Percentiles rank a stretch among this genome's conserved stretches.
These are phyloP conservation scores for Thamnaconus septentrionalis DNA, from an alignment of 2,113 vertebrate genomes.

Conservation along the genomic window DNA sequence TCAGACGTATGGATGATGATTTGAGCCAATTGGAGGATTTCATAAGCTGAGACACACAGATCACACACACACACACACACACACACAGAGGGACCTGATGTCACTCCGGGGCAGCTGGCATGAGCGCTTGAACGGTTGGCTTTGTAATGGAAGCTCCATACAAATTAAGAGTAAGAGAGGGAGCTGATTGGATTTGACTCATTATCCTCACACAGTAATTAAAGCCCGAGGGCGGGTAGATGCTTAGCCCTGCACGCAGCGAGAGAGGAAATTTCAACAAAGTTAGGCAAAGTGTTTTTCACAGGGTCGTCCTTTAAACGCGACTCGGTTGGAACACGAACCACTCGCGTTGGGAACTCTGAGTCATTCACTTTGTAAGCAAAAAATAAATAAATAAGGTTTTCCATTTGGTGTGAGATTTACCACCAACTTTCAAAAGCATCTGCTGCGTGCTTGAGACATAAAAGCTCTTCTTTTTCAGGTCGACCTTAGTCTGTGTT, in stretches of 20 bases:
- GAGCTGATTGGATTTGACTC: constrained; percentile 80
- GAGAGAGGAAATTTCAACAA: no score
- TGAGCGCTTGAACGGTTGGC: constrained; percentile 60
- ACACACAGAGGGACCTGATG: constrained; percentile 37
- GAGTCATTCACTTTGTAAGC: no score
- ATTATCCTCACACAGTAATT: constrained; percentile 78
- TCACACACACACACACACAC: constrained; percentile 15
- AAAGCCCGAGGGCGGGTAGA: constrained; percentile 74
- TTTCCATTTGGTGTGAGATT: constrained; percentile 11
- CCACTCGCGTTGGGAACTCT: no score
- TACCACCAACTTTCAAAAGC: constrained; percentile 10
- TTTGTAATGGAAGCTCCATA: constrained; percentile 70
- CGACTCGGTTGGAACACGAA: neutral
- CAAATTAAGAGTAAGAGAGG: constrained; percentile 76
- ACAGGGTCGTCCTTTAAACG: no score
- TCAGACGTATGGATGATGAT: constrained; percentile 30
- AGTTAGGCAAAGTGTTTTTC: no score
- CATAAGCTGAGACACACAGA: constrained; percentile 32
- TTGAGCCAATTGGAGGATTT: constrained; percentile 38
- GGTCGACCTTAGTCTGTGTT: constrained; percentile 35
- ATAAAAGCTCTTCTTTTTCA: constrained; percentile 36
- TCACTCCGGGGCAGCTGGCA: constrained; percentile 66
- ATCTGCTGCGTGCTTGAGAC: constrained; percentile 14
- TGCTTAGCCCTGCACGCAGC: constrained; percentile 7
- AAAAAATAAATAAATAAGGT: constrained; percentile 9